Conservation (phyloP, 2,113 vertebrate species). For the Ciconia stormi region DNA sequence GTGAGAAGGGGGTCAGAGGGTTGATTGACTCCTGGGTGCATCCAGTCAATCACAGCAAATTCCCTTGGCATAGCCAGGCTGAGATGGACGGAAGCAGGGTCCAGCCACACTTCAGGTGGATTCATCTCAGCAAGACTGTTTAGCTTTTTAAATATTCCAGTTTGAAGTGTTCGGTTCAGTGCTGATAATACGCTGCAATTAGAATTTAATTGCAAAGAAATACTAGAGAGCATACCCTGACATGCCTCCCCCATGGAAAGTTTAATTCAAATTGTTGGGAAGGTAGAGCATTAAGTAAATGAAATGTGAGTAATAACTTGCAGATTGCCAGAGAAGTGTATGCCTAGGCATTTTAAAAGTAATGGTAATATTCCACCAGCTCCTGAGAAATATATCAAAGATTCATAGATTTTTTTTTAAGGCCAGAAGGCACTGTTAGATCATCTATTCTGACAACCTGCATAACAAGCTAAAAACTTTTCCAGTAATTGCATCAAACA, state of each 20-base stretch:
- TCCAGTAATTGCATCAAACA: slow-evolving; percentile 52
- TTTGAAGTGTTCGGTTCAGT: background rate
- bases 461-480: slow-evolving; percentile 58
- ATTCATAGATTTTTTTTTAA: slow-evolving; percentile 11
- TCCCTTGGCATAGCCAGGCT: background rate
- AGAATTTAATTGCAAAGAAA: slow-evolving; percentile 10
- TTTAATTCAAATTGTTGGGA: slow-evolving; percentile 3
- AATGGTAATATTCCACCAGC: slow-evolving; percentile 11
- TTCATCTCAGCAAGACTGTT: background rate
- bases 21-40: background rate
- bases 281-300: slow-evolving; percentile 48
- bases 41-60: background rate
- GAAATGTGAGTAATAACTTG: slow-evolving; percentile 40
- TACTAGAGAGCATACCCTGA: background rate
- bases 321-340: slow-evolving; percentile 22
- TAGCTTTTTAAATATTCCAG: background rate
- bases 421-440: slow-evolving; percentile 56
- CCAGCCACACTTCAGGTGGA: background rate
- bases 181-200: background rate
- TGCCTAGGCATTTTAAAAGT: slow-evolving; percentile 38
- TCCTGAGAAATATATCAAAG: slow-evolving; percentile 51
- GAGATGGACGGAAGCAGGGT: background rate
- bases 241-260: background rate
- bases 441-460: slow-evolving; percentile 57
- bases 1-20: background rate